These are phyloP conservation scores for Patella ulyssiponensis DNA, from an alignment of 2,888 invertebrate species.

Conservation along the genomic window DNA sequence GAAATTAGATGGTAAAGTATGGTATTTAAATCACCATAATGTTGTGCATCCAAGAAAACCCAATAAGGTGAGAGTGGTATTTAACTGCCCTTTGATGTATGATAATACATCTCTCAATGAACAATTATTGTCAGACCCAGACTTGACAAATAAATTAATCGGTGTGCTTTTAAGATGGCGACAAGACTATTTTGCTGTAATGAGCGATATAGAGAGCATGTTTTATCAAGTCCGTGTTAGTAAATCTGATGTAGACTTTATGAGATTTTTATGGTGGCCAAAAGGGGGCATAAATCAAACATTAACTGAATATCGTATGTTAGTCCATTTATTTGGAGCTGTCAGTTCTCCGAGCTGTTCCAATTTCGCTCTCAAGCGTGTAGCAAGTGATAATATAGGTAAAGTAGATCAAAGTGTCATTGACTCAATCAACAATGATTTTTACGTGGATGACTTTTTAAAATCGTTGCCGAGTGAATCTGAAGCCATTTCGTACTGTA, in stretches of 20 bases:
- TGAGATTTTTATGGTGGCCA: slow-evolving; percentile 31
- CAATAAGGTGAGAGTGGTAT: slow-evolving; percentile 34
- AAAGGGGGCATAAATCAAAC: not conserved
- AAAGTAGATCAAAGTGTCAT: not conserved
- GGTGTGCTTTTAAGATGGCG: slow-evolving; percentile 36
- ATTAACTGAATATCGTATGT: slow-evolving; percentile 22
- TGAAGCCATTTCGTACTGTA: slow-evolving; percentile 2
- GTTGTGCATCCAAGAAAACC: slow-evolving; percentile 16
- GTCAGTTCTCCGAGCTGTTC: slow-evolving; percentile 23
- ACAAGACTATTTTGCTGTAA: slow-evolving; percentile 29
- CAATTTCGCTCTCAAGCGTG: slow-evolving; percentile 17
- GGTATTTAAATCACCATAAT: slow-evolving; percentile 26
- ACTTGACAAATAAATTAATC: slow-evolving; percentile 31
- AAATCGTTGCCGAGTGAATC: slow-evolving; percentile 16
- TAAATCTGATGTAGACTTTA: slow-evolving; percentile 23
- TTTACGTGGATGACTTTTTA: slow-evolving; percentile 32
- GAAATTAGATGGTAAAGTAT: not conserved
- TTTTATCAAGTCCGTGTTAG: slow-evolving; percentile 32
- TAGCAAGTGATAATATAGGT: slow-evolving; percentile 5
- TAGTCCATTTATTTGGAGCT: slow-evolving; percentile 24
- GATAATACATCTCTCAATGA: slow-evolving; percentile 30
- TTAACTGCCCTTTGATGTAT: slow-evolving; percentile 36
- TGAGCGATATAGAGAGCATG: slow-evolving; percentile 36
- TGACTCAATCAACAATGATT: slow-evolving; percentile 24
- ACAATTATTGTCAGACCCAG: slow-evolving; percentile 30